A percentile compares a stretch with the other conserved stretches of the same genome.
Conservation (phyloP, 2,888 invertebrate species). For the Alloscopus bannaensis region DNA sequence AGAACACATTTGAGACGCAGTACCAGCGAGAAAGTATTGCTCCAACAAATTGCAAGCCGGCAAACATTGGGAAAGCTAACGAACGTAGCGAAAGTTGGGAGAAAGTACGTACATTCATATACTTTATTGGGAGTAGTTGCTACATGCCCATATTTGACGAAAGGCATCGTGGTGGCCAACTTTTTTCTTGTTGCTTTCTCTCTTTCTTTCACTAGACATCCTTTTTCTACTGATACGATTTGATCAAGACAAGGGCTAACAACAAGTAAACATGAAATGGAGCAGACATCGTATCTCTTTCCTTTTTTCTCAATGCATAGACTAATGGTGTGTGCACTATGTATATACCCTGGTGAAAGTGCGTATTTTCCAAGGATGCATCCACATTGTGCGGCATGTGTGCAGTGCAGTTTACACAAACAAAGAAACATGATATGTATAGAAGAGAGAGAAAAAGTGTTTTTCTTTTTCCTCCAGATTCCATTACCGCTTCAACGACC, state of each 20-base stretch:
- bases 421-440: background rate
- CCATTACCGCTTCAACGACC: slow-evolving; percentile 60
- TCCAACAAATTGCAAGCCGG: slow-evolving; percentile 47
- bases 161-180: slow-evolving; percentile 21
- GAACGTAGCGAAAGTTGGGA: too few species aligned
- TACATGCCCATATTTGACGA: too few species aligned
- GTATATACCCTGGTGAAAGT: too few species aligned
- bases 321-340: background rate
- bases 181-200: slow-evolving; percentile 32
- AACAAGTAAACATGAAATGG: slow-evolving; percentile 48
- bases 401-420: too few species aligned
- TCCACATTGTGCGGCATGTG: too few species aligned
- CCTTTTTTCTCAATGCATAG: slow-evolving; percentile 4
- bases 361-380: too few species aligned
- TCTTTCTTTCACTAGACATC: too few species aligned
- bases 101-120: too few species aligned
- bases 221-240: slow-evolving; percentile 34
- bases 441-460: slow-evolving; percentile 6
- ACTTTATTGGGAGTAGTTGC: too few species aligned
- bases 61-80: slow-evolving; percentile 24
- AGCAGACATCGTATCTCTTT: slow-evolving; percentile 2
- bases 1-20: too few species aligned
- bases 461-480: slow-evolving; percentile 45
- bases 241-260: slow-evolving; percentile 45
- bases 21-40: too few species aligned